Evolutionary conservation across 2,797 vertebrate species (phyloP).

Genomic region (Epinephelus malabaricus): DNA sequence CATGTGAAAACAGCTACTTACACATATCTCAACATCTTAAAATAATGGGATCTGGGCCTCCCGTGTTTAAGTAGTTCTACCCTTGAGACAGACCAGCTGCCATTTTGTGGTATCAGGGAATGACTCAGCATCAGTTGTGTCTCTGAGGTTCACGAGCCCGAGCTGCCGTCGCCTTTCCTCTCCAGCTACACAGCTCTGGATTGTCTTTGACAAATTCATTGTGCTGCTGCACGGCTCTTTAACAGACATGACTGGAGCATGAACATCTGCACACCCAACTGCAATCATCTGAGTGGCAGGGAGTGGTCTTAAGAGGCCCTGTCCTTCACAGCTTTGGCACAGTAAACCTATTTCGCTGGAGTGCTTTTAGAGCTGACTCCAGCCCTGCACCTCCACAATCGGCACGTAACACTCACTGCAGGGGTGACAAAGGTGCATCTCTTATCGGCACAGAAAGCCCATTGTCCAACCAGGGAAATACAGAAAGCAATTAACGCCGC

Average conservation of each 20-base stretch:
- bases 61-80: constrained; percentile 53
- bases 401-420: constrained; percentile 84
- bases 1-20: constrained; percentile 27
- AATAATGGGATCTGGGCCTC: constrained; percentile 50
- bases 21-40: constrained; percentile 29
- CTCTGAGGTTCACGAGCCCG: constrained; percentile 56
- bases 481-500: constrained; percentile 90
- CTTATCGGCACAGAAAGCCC: constrained; percentile 87
- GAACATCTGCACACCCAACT: constrained; percentile 79
- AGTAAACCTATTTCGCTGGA: constrained; percentile 86
- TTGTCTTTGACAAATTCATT: constrained; percentile 68
- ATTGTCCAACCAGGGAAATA: constrained; percentile 89
- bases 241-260: constrained; percentile 67
- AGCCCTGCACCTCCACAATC: constrained; percentile 83
- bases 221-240: constrained; percentile 43
- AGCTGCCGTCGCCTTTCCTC: constrained; percentile 51
- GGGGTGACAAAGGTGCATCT: constrained; percentile 87
- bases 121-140: constrained; percentile 79
- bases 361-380: constrained; percentile 86
- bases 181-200: constrained; percentile 38
- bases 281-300: constrained; percentile 77
- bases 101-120: constrained; percentile 73
- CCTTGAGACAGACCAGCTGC: constrained; percentile 75
- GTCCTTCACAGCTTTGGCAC: constrained; percentile 85
- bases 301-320: constrained; percentile 82